These are phyloP conservation scores for Phenacoccus solenopsis DNA, from an alignment of 1,140 invertebrate genomes.

Conservation along the genomic window DNA sequence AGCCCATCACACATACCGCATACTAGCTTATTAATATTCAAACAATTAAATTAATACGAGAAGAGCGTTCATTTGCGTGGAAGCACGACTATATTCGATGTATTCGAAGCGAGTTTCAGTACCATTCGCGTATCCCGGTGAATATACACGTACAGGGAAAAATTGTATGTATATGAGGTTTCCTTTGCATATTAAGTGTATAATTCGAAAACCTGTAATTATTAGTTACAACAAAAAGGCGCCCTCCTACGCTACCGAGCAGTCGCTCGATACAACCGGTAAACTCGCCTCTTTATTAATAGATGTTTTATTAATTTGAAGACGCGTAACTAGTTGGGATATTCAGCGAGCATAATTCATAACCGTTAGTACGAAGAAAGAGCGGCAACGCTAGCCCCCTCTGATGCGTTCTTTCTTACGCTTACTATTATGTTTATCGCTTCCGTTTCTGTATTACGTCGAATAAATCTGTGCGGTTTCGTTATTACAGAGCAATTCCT, in stretches of 20 bases:
- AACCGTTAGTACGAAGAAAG: not conserved
- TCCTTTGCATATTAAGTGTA: not conserved
- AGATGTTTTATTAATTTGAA: constrained; percentile 3
- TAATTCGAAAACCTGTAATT: not conserved
- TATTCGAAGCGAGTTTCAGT: too few species aligned
- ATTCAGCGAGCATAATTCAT: not conserved
- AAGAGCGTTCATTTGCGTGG: too few species aligned
- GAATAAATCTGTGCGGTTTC: too few species aligned
- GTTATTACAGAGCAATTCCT: too few species aligned
- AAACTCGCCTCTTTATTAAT: not conserved
- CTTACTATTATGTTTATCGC: not conserved
- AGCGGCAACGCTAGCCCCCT: not conserved
- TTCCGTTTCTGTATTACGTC: too few species aligned
- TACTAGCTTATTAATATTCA: too few species aligned
- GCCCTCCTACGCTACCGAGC: not conserved
- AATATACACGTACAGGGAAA: too few species aligned
- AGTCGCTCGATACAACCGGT: not conserved
- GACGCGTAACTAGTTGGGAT: not conserved
- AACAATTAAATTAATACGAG: too few species aligned
- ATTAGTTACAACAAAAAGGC: not conserved
- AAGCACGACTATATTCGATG: too few species aligned
- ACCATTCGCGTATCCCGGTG: too few species aligned
- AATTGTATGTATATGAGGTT: not conserved
- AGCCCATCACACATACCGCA: too few species aligned
- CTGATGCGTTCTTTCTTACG: not conserved